phyloP scores from a whole-genome alignment of 2,113 vertebrate genomes.

The Manacus vitellinus region DNA sequence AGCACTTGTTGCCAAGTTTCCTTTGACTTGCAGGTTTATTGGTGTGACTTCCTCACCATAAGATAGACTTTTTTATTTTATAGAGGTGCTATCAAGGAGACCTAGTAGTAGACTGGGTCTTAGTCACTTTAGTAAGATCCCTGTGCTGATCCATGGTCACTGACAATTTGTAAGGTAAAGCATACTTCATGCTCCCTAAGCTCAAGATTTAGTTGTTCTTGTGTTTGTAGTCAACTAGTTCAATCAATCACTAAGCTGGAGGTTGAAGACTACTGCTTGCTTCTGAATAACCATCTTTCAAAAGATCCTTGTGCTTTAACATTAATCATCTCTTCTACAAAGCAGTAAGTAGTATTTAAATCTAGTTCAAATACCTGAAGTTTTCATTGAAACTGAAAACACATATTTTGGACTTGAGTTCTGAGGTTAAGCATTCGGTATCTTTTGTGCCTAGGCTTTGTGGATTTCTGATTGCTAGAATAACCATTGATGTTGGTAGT shows the following conservation, averaged over 20 bases:
- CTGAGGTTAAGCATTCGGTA: not conserved
- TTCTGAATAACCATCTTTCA: not conserved
- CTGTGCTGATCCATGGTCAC: not conserved
- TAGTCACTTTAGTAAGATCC: not conserved
- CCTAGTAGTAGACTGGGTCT: not conserved
- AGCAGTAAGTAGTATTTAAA: not conserved
- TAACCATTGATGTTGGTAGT: not conserved
- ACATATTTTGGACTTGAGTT: not conserved
- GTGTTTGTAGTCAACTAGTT: not conserved
- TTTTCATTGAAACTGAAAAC: not conserved
- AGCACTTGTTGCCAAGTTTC: not conserved
- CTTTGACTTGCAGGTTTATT: not conserved
- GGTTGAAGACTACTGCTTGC: not conserved
- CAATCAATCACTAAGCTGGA: not conserved
- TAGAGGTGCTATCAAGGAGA: not conserved
- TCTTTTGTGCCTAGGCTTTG: not conserved
- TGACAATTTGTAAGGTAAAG: not conserved
- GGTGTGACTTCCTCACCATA: not conserved
- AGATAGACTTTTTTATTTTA: not conserved
- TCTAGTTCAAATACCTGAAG: not conserved
- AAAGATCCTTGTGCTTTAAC: not conserved
- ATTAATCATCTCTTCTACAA: not conserved
- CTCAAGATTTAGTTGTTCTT: not conserved
- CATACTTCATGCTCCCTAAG: not conserved
- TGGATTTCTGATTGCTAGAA: not conserved